Percentiles rank a stretch among this genome's conserved stretches.
These are phyloP conservation scores for Osmerus mordax DNA, from an alignment of 2,113 vertebrate genomes.

Conservation along the genomic window DNA sequence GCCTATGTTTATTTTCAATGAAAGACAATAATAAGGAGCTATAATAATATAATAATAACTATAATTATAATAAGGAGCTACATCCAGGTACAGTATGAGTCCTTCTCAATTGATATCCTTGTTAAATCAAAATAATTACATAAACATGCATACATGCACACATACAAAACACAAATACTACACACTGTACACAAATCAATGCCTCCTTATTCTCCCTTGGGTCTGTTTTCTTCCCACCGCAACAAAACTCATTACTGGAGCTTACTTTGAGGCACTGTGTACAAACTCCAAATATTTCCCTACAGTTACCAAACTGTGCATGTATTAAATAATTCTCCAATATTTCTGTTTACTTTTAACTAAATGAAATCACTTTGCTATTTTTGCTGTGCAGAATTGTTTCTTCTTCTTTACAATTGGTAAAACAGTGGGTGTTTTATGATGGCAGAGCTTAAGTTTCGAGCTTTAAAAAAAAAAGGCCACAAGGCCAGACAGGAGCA, in stretches of 20 bases:
- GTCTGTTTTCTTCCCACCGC: conserved; percentile 13
- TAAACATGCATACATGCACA: conserved; percentile 15
- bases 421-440: neutral
- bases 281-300: conserved; percentile 7
- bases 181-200: neutral
- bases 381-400: neutral
- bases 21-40: too few species aligned
- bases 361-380: neutral
- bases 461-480: conserved; percentile 6
- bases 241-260: conserved; percentile 26
- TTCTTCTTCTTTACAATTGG: neutral
- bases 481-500: conserved; percentile 5
- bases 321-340: conserved; percentile 14
- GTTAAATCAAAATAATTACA: neutral
- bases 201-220: neutral
- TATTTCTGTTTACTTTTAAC: neutral
- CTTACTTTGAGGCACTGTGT: conserved; percentile 4
- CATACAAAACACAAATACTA: conserved; percentile 8
- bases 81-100: conserved; percentile 8
- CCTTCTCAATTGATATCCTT: neutral
- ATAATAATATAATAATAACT: too few species aligned
- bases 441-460: neutral
- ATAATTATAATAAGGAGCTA: too few species aligned
- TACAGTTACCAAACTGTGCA: conserved; percentile 16
- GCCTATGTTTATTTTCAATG: too few species aligned